Conservation (phyloP, 2,113 vertebrate species). For the Corythaeola cristata region DNA sequence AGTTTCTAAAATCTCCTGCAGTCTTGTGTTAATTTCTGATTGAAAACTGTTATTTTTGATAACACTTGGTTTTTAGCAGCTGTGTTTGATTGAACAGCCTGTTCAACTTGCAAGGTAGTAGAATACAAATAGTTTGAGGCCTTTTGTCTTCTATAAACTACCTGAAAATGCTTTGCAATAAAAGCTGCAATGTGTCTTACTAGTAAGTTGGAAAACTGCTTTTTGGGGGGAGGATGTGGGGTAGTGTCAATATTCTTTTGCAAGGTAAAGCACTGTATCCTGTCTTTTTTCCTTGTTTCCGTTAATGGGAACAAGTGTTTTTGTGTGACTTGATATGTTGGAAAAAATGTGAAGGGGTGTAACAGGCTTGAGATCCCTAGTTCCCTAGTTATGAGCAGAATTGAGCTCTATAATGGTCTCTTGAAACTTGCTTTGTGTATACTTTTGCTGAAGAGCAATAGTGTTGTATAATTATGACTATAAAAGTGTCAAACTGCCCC, state of each 20-base stretch:
- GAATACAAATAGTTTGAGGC: background rate
- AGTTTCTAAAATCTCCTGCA: background rate
- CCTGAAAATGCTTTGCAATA: background rate
- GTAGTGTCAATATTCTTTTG: background rate
- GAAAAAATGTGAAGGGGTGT: background rate
- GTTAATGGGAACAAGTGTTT: background rate
- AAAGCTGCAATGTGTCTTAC: background rate
- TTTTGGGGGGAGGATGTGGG: background rate
- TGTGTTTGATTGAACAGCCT: background rate
- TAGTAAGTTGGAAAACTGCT: background rate
- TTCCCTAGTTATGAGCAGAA: background rate
- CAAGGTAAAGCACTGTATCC: background rate
- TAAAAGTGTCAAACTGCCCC: background rate
- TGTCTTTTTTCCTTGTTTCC: background rate
- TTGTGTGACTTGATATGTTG: background rate
- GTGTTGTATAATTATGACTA: background rate
- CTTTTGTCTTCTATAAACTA: background rate
- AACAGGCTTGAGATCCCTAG: background rate
- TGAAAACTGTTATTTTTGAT: background rate
- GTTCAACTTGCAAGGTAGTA: background rate
- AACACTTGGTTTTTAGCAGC: background rate
- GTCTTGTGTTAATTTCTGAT: background rate
- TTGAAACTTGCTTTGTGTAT: background rate
- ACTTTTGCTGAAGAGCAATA: background rate
- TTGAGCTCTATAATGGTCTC: background rate